phyloP scores from a whole-genome alignment of 2,888 invertebrate genomes.

The Aspidiotus destructor region DNA sequence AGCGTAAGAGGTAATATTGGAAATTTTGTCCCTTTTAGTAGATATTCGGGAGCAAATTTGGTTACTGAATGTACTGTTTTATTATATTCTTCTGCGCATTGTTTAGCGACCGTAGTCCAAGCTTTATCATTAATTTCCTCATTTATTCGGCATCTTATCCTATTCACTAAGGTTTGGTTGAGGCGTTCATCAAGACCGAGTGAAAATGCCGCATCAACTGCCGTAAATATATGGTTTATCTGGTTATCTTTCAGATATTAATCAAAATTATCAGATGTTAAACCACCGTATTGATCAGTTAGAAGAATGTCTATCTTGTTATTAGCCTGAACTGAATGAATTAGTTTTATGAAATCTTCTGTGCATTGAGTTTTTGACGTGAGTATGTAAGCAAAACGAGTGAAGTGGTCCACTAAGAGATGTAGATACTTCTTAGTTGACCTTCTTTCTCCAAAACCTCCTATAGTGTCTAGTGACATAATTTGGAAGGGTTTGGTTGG shows the following conservation, averaged over 20 bases:
- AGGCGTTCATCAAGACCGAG: neutral
- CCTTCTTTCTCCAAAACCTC: conserved; percentile 38
- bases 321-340: neutral
- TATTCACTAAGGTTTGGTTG: neutral
- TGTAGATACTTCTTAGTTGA: conserved; percentile 39
- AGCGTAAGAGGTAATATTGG: neutral
- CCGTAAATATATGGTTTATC: neutral
- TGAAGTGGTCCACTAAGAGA: conserved; percentile 37
- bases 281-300: neutral
- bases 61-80: neutral
- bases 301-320: conserved; percentile 34
- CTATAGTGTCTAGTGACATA: conserved; percentile 39
- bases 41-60: neutral
- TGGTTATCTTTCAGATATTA: conserved; percentile 7
- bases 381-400: conserved; percentile 37
- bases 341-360: conserved; percentile 38
- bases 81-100: neutral
- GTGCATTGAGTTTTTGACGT: conserved; percentile 39
- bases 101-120: conserved; percentile 9
- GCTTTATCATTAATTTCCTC: neutral
- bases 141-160: conserved; percentile 5
- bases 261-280: conserved; percentile 30
- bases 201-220: neutral
- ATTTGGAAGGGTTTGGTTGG: conserved; percentile 38
- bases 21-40: neutral